Percentiles rank a stretch among this genome's conserved stretches.
Conservation (phyloP, 2,113 vertebrate species). For the Acrocephalus kingi region DNA sequence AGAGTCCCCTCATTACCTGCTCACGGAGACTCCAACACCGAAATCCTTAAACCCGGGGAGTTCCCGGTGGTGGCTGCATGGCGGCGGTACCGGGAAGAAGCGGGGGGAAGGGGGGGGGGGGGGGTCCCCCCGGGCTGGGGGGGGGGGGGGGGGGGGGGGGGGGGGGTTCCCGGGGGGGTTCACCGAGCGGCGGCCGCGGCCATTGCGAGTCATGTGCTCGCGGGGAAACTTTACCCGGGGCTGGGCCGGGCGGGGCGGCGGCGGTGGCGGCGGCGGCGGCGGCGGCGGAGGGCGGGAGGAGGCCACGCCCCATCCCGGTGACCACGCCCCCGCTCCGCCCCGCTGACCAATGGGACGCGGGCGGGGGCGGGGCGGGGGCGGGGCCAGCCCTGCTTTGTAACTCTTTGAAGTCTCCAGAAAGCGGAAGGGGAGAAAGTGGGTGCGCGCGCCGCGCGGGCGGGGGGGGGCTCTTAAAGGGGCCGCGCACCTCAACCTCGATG, state of each 20-base stretch:
- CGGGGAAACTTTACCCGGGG: too few species aligned
- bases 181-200: neutral
- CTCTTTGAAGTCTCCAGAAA: neutral
- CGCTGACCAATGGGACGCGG: neutral
- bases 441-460: neutral
- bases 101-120: neutral
- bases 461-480: slow-evolving; percentile 15
- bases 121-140: neutral
- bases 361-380: neutral
- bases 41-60: neutral
- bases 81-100: neutral
- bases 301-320: neutral
- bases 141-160: neutral
- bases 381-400: neutral
- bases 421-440: neutral
- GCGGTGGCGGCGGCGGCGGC: too few species aligned
- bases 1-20: neutral
- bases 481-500: neutral
- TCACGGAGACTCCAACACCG: neutral
- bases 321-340: neutral
- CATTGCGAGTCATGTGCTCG: too few species aligned
- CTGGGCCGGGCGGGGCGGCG: too few species aligned
- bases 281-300: too few species aligned
- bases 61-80: neutral
- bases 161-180: neutral